A percentile compares a stretch with the other conserved stretches of the same genome.
Conservation (phyloP, 2,888 invertebrate genomes). For the Luperina nickerlii region DNA sequence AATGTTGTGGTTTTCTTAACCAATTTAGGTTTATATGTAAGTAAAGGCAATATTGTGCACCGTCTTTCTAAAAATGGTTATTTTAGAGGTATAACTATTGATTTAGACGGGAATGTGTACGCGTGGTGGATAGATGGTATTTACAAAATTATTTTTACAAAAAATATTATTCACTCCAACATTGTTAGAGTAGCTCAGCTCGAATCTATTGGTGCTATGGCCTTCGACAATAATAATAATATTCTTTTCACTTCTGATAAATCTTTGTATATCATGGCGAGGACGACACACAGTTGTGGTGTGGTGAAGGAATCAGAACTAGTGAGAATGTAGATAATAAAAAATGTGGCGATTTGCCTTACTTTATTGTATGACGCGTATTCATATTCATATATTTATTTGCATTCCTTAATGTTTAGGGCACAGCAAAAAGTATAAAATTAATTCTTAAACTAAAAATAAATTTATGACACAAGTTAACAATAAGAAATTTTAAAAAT, state of each 20-base stretch:
- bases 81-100: conserved; percentile 82
- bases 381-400: background rate
- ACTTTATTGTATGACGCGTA: background rate
- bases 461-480: too few relatives aligned
- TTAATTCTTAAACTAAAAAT: too few relatives aligned
- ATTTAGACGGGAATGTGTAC: conserved; percentile 79
- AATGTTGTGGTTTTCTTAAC: conserved; percentile 77
- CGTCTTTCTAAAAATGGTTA: conserved; percentile 80
- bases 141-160: conserved; percentile 78
- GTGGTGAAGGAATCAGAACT: conserved; percentile 17
- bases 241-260: conserved; percentile 79
- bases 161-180: conserved; percentile 73
- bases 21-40: conserved; percentile 78
- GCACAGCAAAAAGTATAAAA: too few relatives aligned
- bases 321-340: conserved; percentile 10
- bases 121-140: conserved; percentile 87
- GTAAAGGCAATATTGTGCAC: conserved; percentile 71
- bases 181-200: conserved; percentile 77
- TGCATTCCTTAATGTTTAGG: too few relatives aligned
- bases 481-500: too few relatives aligned
- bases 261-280: conserved; percentile 74
- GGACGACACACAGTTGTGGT: conserved; percentile 66
- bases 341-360: background rate
- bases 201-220: conserved; percentile 78
- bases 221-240: conserved; percentile 83